Evolutionary conservation across 2,113 vertebrate genomes (phyloP).

Genomic region (Gorsachius goisagi): DNA sequence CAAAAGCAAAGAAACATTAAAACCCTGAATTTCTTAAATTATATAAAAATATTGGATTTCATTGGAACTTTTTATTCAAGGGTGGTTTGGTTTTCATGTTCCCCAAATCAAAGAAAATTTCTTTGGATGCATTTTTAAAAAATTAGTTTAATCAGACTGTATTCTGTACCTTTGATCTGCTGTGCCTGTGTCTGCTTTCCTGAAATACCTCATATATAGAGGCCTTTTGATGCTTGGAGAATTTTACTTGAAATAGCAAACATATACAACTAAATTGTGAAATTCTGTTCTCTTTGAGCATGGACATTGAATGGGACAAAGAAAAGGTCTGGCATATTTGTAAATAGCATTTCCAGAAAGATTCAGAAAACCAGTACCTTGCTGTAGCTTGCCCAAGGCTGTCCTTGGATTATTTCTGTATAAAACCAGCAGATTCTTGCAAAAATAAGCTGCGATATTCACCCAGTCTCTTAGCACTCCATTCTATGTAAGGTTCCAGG

Average conservation of each 20-base stretch:
- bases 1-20: background rate
- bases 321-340: background rate
- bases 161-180: slow-evolving; percentile 38
- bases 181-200: slow-evolving; percentile 23
- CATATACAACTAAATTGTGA: background rate
- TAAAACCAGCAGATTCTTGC: background rate
- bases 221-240: slow-evolving; percentile 14
- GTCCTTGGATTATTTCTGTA: background rate
- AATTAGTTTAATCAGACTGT: slow-evolving; percentile 28
- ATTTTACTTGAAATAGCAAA: slow-evolving; percentile 29
- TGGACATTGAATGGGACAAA: background rate
- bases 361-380: background rate
- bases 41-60: background rate
- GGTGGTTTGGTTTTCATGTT: slow-evolving; percentile 22
- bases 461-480: background rate
- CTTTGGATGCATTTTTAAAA: background rate
- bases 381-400: background rate
- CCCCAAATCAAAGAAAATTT: slow-evolving; percentile 17
- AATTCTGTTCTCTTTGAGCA: slow-evolving; percentile 1
- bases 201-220: background rate
- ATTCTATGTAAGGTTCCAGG: background rate
- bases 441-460: background rate
- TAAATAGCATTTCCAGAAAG: background rate
- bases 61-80: slow-evolving; percentile 8
- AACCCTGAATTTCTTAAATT: slow-evolving; percentile 6